These are phyloP conservation scores for Dicrurus megarhynchus DNA, from an alignment of 2,113 vertebrate species.

Conservation along the genomic window DNA sequence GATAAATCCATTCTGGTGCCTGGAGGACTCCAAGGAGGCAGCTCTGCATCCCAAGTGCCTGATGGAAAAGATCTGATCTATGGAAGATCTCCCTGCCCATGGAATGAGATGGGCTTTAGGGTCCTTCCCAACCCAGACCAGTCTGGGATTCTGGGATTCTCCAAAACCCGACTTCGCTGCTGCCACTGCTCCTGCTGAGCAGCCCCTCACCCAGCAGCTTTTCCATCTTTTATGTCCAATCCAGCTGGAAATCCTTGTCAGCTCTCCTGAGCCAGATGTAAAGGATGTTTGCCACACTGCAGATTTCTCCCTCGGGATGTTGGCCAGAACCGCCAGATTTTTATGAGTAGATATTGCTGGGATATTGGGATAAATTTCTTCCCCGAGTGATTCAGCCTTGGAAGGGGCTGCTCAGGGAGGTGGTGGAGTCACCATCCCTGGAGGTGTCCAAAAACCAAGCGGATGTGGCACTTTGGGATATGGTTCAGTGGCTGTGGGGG, in stretches of 20 bases:
- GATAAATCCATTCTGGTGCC: background rate
- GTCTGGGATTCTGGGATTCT: background rate
- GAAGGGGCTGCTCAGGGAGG: background rate
- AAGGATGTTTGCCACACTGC: background rate
- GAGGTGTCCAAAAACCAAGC: background rate
- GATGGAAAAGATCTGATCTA: background rate
- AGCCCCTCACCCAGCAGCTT: background rate
- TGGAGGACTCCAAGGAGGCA: no score
- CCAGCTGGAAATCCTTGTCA: slow-evolving; percentile 55
- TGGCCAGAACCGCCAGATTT: background rate
- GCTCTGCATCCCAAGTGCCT: background rate
- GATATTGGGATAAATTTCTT: background rate
- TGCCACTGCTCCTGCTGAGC: background rate
- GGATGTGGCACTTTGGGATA: background rate
- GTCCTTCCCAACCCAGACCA: background rate
- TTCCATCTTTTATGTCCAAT: background rate
- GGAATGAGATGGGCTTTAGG: fast-evolving
- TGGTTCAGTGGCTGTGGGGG: fast-evolving
- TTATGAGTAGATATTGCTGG: background rate
- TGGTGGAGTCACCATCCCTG: background rate
- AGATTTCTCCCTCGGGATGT: background rate
- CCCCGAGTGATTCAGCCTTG: background rate
- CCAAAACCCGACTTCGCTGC: background rate
- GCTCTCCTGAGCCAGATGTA: background rate
- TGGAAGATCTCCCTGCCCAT: background rate